Percentiles rank a stretch among this genome's conserved stretches.
Conservation (phyloP, 2,888 invertebrate species). For the Nematopogon swammerdamellus region DNA sequence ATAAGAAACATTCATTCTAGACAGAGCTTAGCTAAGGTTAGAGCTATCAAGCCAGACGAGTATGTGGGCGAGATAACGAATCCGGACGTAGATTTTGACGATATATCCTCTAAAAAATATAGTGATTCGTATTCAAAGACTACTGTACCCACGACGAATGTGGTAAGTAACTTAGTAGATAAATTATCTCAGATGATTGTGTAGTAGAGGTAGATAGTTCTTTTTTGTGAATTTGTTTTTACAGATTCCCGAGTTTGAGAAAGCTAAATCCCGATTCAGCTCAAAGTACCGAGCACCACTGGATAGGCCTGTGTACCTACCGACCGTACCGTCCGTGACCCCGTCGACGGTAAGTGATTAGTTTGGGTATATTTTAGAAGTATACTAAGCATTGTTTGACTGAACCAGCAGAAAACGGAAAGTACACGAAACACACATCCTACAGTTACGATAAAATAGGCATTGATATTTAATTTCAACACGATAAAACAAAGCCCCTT, state of each 20-base stretch:
- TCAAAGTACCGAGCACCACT: constrained; percentile 56
- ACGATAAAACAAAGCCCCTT: constrained; percentile 33
- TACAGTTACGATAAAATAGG: no score
- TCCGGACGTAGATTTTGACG: constrained; percentile 16
- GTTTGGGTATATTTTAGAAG: no score
- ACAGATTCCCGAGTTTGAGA: constrained; percentile 29
- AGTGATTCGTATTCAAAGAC: constrained; percentile 37
- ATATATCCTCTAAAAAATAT: constrained; percentile 30
- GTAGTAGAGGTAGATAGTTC: no score
- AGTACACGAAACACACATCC: no score
- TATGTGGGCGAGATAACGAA: not conserved
- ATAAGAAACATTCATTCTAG: constrained; percentile 39
- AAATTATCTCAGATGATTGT: no score
- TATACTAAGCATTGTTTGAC: no score
- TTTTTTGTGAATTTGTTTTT: not conserved
- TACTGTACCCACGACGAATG: constrained; percentile 39
- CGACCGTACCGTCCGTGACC: constrained; percentile 60
- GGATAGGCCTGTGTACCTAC: constrained; percentile 59
- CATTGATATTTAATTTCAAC: no score
- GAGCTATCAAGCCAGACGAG: not conserved
- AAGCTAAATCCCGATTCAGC: constrained; percentile 54
- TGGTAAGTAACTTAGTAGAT: constrained; percentile 38
- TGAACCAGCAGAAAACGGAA: no score
- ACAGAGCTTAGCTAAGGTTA: constrained; percentile 14
- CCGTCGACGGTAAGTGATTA: constrained; percentile 54